These are phyloP conservation scores for Poeciliopsis prolifica DNA, from an alignment of 2,113 vertebrate genomes.

Conservation along the genomic window DNA sequence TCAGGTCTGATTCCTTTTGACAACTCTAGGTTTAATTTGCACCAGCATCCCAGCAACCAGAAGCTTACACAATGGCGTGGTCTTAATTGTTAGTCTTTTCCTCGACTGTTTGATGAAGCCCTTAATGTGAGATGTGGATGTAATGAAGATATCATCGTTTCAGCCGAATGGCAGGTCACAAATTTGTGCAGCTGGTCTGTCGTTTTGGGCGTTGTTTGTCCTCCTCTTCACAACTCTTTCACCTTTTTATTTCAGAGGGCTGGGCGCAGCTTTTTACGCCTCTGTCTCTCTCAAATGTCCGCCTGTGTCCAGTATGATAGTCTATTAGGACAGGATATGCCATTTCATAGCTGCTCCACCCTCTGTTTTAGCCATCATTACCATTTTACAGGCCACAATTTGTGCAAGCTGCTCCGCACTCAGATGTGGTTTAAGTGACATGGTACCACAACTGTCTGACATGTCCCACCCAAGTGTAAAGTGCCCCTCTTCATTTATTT, in stretches of 20 bases:
- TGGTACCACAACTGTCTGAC: slow-evolving; percentile 13
- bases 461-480: slow-evolving; percentile 32
- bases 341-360: slow-evolving; percentile 28
- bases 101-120: background rate
- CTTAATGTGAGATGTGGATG: background rate
- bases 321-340: slow-evolving; percentile 7
- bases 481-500: slow-evolving; percentile 2
- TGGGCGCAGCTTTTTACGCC: slow-evolving; percentile 14
- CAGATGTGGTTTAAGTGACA: slow-evolving; percentile 49
- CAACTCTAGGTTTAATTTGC: background rate
- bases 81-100: background rate
- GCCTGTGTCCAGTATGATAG: slow-evolving; percentile 28
- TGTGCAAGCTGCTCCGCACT: slow-evolving; percentile 7
- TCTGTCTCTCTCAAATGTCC: slow-evolving; percentile 36
- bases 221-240: slow-evolving; percentile 1
- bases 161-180: background rate
- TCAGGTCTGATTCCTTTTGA: background rate
- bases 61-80: background rate
- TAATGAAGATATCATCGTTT: background rate
- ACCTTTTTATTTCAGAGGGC: slow-evolving; percentile 22
- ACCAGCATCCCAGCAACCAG: background rate
- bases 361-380: slow-evolving; percentile 43
- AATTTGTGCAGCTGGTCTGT: background rate
- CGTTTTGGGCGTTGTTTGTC: background rate
- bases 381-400: slow-evolving; percentile 41